Evolutionary conservation across 2,113 vertebrate genomes (phyloP).

Genomic region (Smithornis capensis): DNA sequence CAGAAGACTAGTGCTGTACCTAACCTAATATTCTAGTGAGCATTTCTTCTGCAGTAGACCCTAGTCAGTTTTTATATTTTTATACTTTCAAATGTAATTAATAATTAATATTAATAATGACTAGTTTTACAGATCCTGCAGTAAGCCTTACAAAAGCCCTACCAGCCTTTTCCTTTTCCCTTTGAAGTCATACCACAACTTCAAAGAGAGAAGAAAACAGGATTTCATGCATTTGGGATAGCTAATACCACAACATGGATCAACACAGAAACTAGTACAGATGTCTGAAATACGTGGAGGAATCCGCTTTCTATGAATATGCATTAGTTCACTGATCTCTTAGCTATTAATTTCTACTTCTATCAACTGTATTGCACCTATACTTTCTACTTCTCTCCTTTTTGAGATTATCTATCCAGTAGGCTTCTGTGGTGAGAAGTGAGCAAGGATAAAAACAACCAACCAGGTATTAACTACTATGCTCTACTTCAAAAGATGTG

Average conservation of each 20-base stretch:
- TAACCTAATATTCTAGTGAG: not conserved
- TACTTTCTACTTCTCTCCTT: not conserved
- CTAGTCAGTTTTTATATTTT: not conserved
- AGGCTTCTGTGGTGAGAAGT: not conserved
- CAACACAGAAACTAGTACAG: not conserved
- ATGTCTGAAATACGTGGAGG: not conserved
- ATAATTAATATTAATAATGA: not conserved
- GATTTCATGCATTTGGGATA: constrained; percentile 10
- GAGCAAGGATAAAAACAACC: not conserved
- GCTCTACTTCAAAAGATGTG: not conserved
- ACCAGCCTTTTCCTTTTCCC: not conserved
- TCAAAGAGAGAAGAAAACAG: constrained; percentile 30
- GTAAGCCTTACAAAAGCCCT: not conserved
- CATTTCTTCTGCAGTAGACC: not conserved
- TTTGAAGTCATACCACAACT: not conserved
- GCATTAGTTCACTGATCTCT: not conserved
- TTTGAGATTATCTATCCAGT: not conserved
- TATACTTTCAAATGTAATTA: not conserved
- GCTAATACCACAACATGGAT: not conserved
- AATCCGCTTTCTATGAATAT: not conserved
- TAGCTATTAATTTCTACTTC: not conserved
- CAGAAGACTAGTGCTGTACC: not conserved
- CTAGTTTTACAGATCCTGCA: not conserved
- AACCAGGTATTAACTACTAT: not conserved
- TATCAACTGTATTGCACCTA: not conserved